Evolutionary conservation across 1,140 invertebrate genomes (phyloP).

Genomic region (Ctenoplectra terminalis): DNA sequence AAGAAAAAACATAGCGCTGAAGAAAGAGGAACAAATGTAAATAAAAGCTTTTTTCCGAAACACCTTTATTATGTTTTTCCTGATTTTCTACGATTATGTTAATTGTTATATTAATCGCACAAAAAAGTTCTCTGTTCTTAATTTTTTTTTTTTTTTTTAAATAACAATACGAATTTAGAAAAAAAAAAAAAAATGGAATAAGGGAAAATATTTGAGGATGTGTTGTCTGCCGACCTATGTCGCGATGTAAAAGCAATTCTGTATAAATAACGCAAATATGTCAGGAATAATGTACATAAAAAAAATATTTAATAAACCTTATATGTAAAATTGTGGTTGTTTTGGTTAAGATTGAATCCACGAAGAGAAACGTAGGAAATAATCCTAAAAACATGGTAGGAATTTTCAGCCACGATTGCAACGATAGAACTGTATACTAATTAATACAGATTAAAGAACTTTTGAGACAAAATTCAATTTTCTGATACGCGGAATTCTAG

Average conservation of each 20-base stretch:
- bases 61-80: conserved; percentile 36
- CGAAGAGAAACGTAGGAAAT: too few species aligned
- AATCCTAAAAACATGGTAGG: too few species aligned
- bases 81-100: conserved; percentile 6
- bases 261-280: conserved; percentile 32
- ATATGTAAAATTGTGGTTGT: conserved; percentile 23
- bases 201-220: background rate
- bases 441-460: too few species aligned
- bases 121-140: too few species aligned
- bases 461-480: too few species aligned
- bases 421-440: too few species aligned
- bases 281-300: conserved; percentile 45
- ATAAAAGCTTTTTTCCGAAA: conserved; percentile 72
- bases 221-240: conserved; percentile 15
- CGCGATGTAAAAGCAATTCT: conserved; percentile 40
- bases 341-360: background rate
- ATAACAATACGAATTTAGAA: too few species aligned
- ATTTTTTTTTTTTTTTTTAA: too few species aligned
- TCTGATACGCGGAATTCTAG: too few species aligned
- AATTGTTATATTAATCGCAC: too few species aligned
- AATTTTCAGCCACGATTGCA: too few species aligned
- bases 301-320: conserved; percentile 42
- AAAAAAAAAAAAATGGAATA: background rate
- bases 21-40: conserved; percentile 67
- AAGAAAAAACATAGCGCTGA: conserved; percentile 58